A percentile compares a stretch with the other conserved stretches of the same genome.
Conservation (phyloP, 2,888 invertebrate species). For the Drosophila rubida region DNA sequence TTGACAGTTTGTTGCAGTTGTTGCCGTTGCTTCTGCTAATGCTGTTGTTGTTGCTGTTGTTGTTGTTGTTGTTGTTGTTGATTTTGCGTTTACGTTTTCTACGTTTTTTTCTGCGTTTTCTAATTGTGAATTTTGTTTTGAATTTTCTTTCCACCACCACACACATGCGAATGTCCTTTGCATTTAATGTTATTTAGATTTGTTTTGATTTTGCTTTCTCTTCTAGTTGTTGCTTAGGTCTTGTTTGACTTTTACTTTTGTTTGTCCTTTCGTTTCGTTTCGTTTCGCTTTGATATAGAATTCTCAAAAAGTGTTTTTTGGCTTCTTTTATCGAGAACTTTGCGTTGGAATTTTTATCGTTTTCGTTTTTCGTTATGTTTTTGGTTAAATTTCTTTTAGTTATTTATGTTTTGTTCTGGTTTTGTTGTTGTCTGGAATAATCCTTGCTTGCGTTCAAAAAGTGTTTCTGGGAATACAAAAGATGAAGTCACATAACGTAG, state of each 20-base stretch:
- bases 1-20: conserved; percentile 45
- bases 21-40: no score
- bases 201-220: conserved; percentile 54
- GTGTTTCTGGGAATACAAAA: conserved; percentile 81
- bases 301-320: conserved; percentile 69
- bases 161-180: conserved; percentile 84
- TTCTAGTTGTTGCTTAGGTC: conserved; percentile 31
- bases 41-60: conserved; percentile 33
- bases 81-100: conserved; percentile 82
- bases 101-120: conserved; percentile 84
- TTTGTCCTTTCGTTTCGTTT: conserved; percentile 37
- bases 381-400: conserved; percentile 28
- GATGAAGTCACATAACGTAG: conserved; percentile 45
- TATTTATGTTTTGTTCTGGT: conserved; percentile 44
- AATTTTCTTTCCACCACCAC: conserved; percentile 84
- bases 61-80: conserved; percentile 52
- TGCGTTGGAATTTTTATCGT: conserved; percentile 52
- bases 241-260: conserved; percentile 35
- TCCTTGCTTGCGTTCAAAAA: conserved; percentile 83
- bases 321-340: conserved; percentile 54
- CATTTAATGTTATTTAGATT: conserved; percentile 82
- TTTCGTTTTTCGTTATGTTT: conserved; percentile 30
- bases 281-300: conserved; percentile 49
- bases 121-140: conserved; percentile 84
- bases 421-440: conserved; percentile 69